Percentiles rank a stretch among this genome's conserved stretches.
These are phyloP conservation scores for Stomatorhinus ivindoensis DNA, from an alignment of 2,113 vertebrate genomes.

Conservation along the genomic window DNA sequence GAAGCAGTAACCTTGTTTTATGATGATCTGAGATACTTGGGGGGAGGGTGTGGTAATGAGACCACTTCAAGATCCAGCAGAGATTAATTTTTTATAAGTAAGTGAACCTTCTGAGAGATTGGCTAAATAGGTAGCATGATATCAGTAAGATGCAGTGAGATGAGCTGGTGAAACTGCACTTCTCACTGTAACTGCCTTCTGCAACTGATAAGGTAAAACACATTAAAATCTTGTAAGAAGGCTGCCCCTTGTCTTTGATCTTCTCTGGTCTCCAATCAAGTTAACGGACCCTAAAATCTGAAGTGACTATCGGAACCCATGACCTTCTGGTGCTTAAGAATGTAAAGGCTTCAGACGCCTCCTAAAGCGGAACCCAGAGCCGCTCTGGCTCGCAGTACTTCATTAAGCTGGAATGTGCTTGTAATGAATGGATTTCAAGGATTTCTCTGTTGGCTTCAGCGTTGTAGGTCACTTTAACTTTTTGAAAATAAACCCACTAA, in stretches of 20 bases:
- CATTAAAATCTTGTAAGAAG: background rate
- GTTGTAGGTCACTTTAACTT: background rate
- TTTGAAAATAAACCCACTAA: conserved; percentile 3
- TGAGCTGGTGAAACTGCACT: background rate
- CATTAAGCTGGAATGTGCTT: background rate
- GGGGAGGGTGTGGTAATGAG: background rate
- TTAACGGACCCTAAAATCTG: background rate
- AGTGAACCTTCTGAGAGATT: background rate
- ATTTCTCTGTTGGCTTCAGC: background rate
- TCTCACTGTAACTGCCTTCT: background rate
- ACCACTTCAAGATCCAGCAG: background rate
- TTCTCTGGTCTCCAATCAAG: background rate
- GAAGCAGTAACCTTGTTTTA: background rate
- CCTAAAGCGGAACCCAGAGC: background rate
- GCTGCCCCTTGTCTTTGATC: background rate
- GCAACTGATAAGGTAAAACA: background rate
- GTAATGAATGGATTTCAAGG: background rate
- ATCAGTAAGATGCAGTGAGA: background rate
- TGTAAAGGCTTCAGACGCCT: background rate
- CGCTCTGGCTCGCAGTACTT: background rate
- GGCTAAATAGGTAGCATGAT: background rate
- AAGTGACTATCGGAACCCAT: background rate
- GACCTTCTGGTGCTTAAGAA: background rate
- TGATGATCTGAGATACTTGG: background rate
- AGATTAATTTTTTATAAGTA: background rate